phyloP scores from a whole-genome alignment of 2,888 invertebrate species.

The Brachylomia viminalis region DNA sequence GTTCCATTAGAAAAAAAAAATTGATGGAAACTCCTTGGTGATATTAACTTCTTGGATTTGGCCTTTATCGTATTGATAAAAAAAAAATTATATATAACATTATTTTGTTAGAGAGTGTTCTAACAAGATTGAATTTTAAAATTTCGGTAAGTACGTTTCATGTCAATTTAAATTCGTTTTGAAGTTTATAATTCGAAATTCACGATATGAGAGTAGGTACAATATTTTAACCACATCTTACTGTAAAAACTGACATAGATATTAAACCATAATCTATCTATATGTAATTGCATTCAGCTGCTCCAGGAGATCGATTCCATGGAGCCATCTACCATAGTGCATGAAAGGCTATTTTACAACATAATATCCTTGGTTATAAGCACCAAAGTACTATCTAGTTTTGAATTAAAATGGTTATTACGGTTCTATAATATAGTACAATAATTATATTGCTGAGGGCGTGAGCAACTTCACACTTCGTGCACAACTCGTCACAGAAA shows the following conservation, averaged over 20 bases:
- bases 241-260: constrained; percentile 24
- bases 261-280: constrained; percentile 19
- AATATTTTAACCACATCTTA: constrained; percentile 19
- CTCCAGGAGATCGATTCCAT: neutral
- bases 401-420: constrained; percentile 3
- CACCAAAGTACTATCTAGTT: constrained; percentile 17
- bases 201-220: no score
- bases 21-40: no score
- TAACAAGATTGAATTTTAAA: no score
- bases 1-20: no score
- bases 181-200: no score
- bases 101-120: no score
- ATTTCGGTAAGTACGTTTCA: no score
- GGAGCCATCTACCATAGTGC: neutral
- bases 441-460: constrained; percentile 13
- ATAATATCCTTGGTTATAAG: constrained; percentile 10
- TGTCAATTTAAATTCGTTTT: no score
- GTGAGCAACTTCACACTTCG: constrained; percentile 14
- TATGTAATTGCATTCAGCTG: constrained; percentile 13
- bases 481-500: constrained; percentile 11
- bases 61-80: no score
- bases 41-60: no score
- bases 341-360: constrained; percentile 33
- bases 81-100: no score
- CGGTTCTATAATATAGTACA: constrained; percentile 20